Evolutionary conservation across 2,113 vertebrate genomes (phyloP).

Genomic region (Strigops habroptila): DNA sequence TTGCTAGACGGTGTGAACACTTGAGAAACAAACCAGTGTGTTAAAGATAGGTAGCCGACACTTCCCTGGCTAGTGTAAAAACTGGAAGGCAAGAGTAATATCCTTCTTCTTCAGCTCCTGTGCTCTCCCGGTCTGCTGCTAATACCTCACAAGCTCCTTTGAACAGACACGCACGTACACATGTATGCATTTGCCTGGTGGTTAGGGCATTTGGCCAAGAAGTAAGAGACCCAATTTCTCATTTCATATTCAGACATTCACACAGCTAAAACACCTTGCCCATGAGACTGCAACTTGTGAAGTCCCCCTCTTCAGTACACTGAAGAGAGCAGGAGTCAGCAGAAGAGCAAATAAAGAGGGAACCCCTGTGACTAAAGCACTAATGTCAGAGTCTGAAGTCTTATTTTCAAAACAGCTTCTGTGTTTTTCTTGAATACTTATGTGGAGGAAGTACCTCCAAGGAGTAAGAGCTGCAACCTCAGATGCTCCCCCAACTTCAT

Average conservation of each 20-base stretch:
- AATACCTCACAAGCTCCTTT: neutral
- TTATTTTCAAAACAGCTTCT: neutral
- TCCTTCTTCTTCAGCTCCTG: neutral
- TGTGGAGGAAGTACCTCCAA: neutral
- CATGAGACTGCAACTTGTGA: neutral
- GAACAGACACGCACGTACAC: accelerated
- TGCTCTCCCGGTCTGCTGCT: neutral
- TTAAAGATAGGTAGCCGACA: neutral
- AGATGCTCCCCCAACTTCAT: neutral
- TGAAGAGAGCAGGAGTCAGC: neutral
- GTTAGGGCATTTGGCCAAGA: neutral
- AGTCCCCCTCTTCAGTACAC: neutral
- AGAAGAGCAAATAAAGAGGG: neutral
- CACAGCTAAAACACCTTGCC: neutral
- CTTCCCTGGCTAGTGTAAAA: neutral
- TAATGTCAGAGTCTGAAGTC: neutral
- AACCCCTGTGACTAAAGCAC: neutral
- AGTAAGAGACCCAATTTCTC: neutral
- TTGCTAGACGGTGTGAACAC: neutral
- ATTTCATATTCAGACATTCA: neutral
- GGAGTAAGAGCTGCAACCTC: neutral
- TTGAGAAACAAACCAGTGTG: neutral
- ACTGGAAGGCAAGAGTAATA: neutral
- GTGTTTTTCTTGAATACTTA: neutral
- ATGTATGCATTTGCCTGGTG: accelerated